Conservation (phyloP, 2,888 invertebrate species). For the Willowsia nigromaculata region DNA sequence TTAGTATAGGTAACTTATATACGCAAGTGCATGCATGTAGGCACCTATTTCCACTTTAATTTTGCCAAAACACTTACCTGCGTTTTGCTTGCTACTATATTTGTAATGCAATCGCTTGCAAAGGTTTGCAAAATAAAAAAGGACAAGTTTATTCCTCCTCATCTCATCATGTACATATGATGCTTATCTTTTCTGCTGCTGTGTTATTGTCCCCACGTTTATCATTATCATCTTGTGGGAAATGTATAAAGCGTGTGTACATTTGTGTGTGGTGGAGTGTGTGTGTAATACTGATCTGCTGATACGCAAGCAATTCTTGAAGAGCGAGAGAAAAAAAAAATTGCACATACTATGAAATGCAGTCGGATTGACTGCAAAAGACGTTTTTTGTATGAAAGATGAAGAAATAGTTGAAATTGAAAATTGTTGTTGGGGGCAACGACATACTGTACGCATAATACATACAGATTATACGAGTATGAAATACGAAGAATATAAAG, state of each 20-base stretch:
- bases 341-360: constrained; percentile 13
- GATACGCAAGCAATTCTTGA: too few relatives aligned
- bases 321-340: background rate
- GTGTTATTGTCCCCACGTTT: background rate
- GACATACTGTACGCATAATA: background rate
- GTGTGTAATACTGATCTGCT: background rate
- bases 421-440: constrained; percentile 31
- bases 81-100: background rate
- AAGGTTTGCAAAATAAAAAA: background rate
- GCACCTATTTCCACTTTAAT: too few relatives aligned
- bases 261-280: background rate
- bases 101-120: background rate
- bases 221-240: constrained; percentile 3
- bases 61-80: too few relatives aligned
- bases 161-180: background rate
- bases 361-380: background rate
- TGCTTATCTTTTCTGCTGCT: background rate
- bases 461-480: background rate
- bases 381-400: background rate
- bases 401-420: constrained; percentile 36
- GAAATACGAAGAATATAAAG: background rate
- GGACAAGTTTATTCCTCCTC: constrained; percentile 27
- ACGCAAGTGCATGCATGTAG: too few relatives aligned
- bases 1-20: too few relatives aligned
- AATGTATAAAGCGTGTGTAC: background rate